Evolutionary conservation across 2,888 invertebrate genomes (phyloP), one percentile per base, ranked within the genome.

Genomic region (Anagyrus pseudococci): DNA sequence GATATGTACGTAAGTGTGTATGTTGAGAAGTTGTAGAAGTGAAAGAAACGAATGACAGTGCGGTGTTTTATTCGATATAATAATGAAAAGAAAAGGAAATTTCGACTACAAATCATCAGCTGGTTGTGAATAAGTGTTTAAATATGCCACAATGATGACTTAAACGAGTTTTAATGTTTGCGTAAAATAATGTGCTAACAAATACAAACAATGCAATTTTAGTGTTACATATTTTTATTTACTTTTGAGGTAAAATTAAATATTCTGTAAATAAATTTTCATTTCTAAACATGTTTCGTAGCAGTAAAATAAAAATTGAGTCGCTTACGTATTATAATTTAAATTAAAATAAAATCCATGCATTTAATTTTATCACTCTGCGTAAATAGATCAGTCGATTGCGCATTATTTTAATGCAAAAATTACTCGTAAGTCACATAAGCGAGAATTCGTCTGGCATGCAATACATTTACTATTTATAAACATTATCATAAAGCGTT

Each of bases 111-210:
- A 75, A 73, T 76, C 76, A 77, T 77, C 74, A 75, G 72, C 72
- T 76, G 76, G 76, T 77, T 77, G 76, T 77, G 76, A 77, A 68
- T 77, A 74, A 75, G 72, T 73, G 73, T 75, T 76, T 73, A 75
- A 47, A 66, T 64, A 66, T 59, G 63, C 68, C 57, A 62, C 58
- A 61, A 47, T 66, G 67, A 40, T 61, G 47, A 56, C 48, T 50
- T 59, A 66, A 67, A 64, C 41, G 66, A 57, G 66, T 48, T 57
- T 62, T 58, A 64, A 64, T 66, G 64, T 57, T 68, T 58, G 58
- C 56, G 33, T 59, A 55, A 62, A 46, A 44, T 20, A 23, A 55
- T 55, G 44, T 20, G 19, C 29, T 17, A 19, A 4, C 25, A 47
- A 23, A 47, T 10, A 47, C 13, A n/a, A n/a, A n/a, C n/a, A n/a